Conservation (phyloP, 2,888 invertebrate species). For the Ischnus inquisitorius region DNA sequence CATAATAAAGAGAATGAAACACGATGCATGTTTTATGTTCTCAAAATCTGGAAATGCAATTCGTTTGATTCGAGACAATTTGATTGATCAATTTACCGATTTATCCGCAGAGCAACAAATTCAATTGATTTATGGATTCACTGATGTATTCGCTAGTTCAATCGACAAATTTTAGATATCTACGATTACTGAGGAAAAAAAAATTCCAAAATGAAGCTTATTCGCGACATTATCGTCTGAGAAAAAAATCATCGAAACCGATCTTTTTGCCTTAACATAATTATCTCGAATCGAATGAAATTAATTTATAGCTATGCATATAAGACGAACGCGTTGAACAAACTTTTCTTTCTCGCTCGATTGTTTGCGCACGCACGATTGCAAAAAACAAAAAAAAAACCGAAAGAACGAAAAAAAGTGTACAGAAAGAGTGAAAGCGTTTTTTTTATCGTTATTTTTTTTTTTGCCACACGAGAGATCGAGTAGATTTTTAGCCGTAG, state of each 20-base stretch:
- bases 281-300: too few relatives aligned
- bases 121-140: too few relatives aligned
- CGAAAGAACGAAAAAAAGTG: background rate
- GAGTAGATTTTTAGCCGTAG: slow-evolving; percentile 70
- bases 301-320: background rate
- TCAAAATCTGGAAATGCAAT: background rate
- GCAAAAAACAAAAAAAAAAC: slow-evolving; percentile 11
- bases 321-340: slow-evolving; percentile 1
- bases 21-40: slow-evolving; percentile 7
- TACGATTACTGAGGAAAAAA: too few relatives aligned
- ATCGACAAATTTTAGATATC: too few relatives aligned
- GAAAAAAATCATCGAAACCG: too few relatives aligned
- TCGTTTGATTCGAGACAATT: too few relatives aligned
- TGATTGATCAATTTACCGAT: too few relatives aligned
- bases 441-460: background rate
- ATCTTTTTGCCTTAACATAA: too few relatives aligned
- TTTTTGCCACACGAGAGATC: slow-evolving; percentile 45
- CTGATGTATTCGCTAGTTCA: too few relatives aligned
- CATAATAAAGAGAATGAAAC: background rate
- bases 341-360: slow-evolving; percentile 46
- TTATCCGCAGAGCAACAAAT: too few relatives aligned
- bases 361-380: slow-evolving; percentile 39
- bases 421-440: background rate
- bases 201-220: too few relatives aligned
- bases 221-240: too few relatives aligned